phyloP scores from a whole-genome alignment of 2,113 vertebrate species.

The Eulemur macaco region DNA sequence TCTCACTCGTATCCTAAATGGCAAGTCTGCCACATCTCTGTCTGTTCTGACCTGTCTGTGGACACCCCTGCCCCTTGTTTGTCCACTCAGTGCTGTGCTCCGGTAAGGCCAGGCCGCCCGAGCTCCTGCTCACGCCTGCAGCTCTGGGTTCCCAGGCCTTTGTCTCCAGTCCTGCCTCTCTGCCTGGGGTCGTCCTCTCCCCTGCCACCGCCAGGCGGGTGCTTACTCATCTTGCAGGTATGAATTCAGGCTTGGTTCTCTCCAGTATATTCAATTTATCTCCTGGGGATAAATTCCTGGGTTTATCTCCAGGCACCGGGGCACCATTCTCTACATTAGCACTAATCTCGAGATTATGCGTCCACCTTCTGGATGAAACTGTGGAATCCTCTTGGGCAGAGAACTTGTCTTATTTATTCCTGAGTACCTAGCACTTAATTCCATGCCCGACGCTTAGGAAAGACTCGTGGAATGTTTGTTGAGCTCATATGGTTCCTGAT shows the following conservation, averaged over 20 bases:
- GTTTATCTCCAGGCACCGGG: not conserved
- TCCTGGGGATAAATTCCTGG: not conserved
- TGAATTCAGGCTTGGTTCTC: not conserved
- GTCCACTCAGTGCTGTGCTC: rapidly evolving
- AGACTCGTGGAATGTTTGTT: rapidly evolving
- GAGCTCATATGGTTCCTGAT: not conserved
- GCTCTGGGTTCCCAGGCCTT: rapidly evolving
- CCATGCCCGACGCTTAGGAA: rapidly evolving
- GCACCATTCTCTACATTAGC: not conserved
- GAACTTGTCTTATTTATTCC: not conserved
- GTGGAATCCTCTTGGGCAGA: not conserved
- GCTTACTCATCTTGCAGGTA: not conserved
- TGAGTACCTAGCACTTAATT: not conserved
- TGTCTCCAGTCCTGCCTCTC: not conserved
- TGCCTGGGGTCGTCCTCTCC: not conserved
- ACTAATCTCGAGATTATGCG: not conserved
- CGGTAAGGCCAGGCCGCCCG: rapidly evolving
- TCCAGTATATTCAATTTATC: not conserved
- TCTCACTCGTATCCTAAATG: too few species aligned
- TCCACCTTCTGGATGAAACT: not conserved
- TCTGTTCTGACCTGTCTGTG: not conserved
- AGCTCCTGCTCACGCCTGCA: rapidly evolving
- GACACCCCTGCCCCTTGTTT: rapidly evolving
- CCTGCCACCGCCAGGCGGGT: not conserved
- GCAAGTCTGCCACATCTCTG: not conserved